phyloP scores from a whole-genome alignment of 2,888 invertebrate species.

The Aphrophora alni region DNA sequence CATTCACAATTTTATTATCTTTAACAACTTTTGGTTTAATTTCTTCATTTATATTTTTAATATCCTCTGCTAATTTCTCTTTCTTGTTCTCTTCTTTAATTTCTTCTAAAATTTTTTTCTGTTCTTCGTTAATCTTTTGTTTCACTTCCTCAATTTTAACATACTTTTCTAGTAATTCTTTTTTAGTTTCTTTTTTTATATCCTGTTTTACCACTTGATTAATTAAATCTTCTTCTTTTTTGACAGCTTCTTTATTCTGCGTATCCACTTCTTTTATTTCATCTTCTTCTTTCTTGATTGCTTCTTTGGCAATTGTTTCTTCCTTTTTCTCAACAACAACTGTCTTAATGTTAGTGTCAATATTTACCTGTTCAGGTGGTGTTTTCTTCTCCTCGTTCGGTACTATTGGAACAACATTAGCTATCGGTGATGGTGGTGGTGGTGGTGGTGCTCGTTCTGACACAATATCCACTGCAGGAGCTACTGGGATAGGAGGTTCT shows the following conservation, averaged over 20 bases:
- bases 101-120: conserved; percentile 29
- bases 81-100: conserved; percentile 31
- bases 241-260: conserved; percentile 41
- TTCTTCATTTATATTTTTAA: conserved; percentile 33
- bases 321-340: conserved; percentile 55
- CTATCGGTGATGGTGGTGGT: conserved; percentile 55
- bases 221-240: conserved; percentile 58
- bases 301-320: conserved; percentile 60
- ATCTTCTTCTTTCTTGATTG: conserved; percentile 58
- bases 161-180: conserved; percentile 68
- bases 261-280: conserved; percentile 50
- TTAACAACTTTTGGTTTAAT: conserved; percentile 35
- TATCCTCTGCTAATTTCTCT: conserved; percentile 25
- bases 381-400: background rate
- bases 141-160: conserved; percentile 62
- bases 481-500: conserved; percentile 57
- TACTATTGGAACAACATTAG: background rate
- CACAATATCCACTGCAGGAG: conserved; percentile 51
- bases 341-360: background rate
- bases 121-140: conserved; percentile 55
- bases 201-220: conserved; percentile 73
- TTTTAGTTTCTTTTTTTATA: conserved; percentile 71
- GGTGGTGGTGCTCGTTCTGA: conserved; percentile 44
- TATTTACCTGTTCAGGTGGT: background rate
- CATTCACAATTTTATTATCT: conserved; percentile 22